These are phyloP conservation scores for Halichoeres trimaculatus DNA, from an alignment of 2,113 vertebrate genomes.

Conservation along the genomic window DNA sequence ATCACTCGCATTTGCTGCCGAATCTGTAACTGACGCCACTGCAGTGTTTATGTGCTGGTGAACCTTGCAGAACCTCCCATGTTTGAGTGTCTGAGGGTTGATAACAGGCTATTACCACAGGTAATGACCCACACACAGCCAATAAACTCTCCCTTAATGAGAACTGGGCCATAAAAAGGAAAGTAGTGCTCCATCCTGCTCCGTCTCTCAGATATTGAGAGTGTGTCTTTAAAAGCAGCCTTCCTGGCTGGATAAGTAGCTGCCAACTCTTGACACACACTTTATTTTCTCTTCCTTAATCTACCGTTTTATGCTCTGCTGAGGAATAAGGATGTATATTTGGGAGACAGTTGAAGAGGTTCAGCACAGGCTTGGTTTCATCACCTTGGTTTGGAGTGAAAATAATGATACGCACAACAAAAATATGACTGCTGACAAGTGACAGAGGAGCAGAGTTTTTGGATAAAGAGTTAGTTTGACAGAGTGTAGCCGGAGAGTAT, in stretches of 20 bases:
- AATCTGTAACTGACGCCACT: conserved; percentile 21
- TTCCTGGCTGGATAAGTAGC: conserved; percentile 31
- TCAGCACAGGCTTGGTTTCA: conserved; percentile 19
- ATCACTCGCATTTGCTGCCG: conserved; percentile 21
- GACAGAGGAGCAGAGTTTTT: background rate
- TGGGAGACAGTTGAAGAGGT: conserved; percentile 1
- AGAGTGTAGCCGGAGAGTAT: background rate
- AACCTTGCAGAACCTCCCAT: conserved; percentile 59
- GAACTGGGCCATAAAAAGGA: conserved; percentile 65
- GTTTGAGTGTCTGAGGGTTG: conserved; percentile 67
- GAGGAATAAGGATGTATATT: background rate
- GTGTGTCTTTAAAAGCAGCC: conserved; percentile 33
- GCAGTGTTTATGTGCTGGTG: conserved; percentile 55
- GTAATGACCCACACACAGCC: conserved; percentile 77
- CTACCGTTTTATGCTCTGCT: conserved; percentile 14
- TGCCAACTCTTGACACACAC: conserved; percentile 25
- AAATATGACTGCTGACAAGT: conserved; percentile 10
- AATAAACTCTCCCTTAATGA: conserved; percentile 79
- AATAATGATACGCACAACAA: conserved; percentile 6
- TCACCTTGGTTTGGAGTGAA: conserved; percentile 1
- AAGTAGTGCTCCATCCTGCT: conserved; percentile 34
- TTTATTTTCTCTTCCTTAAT: conserved; percentile 34
- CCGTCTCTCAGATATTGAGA: conserved; percentile 39
- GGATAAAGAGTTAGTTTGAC: background rate
- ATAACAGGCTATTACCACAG: conserved; percentile 75